Evolutionary conservation across 2,888 invertebrate species (phyloP).

Genomic region (Deroplatys truncata): DNA sequence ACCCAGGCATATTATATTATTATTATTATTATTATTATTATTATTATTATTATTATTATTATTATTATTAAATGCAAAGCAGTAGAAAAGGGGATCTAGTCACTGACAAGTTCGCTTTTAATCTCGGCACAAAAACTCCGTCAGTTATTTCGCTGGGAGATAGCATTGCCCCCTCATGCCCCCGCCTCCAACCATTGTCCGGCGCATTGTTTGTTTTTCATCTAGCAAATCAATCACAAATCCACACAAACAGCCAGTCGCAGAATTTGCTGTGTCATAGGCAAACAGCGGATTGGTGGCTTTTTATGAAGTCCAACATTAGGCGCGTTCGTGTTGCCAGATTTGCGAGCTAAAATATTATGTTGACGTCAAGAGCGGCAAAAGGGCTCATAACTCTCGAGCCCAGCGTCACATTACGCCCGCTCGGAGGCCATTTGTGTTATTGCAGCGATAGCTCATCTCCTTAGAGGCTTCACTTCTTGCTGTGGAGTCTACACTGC

Average conservation of each 20-base stretch:
- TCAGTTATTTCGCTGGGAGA: too few relatives aligned
- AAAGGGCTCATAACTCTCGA: not conserved
- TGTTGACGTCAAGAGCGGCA: not conserved
- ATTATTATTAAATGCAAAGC: not conserved
- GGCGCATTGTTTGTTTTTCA: not conserved
- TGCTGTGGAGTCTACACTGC: too few relatives aligned
- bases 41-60: not conserved
- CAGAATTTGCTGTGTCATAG: not conserved
- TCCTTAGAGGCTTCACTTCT: not conserved
- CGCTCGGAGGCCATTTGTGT: not conserved
- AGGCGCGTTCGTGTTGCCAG: not conserved
- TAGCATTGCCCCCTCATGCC: not conserved
- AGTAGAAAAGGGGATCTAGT: not conserved
- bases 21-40: too few relatives aligned
- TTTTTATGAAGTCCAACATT: not conserved
- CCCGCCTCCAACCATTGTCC: not conserved
- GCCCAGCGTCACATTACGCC: not conserved
- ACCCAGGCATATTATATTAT: too few relatives aligned
- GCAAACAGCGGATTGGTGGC: not conserved
- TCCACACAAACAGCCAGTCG: not conserved
- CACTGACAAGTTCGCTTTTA: not conserved
- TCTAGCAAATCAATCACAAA: not conserved
- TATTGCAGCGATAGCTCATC: not conserved
- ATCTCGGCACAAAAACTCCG: not conserved
- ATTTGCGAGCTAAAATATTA: not conserved